Conservation (phyloP, 2,888 invertebrate species). For the Mythimna loreyi region DNA sequence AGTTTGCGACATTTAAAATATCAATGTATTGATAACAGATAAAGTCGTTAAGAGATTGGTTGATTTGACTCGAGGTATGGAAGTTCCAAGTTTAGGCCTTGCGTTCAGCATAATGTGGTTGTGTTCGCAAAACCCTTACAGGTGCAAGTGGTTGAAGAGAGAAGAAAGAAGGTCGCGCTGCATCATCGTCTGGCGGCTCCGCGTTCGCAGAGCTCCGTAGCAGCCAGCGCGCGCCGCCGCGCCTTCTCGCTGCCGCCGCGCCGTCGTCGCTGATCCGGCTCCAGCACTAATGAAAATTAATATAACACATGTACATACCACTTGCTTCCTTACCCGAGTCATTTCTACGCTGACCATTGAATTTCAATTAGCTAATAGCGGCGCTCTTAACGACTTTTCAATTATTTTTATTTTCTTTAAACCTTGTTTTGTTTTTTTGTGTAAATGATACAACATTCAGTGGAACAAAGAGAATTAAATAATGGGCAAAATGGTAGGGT, state of each 20-base stretch:
- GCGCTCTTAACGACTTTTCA: constrained; percentile 84
- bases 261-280: constrained; percentile 60
- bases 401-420: constrained; percentile 65
- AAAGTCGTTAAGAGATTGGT: constrained; percentile 83
- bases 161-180: constrained; percentile 72
- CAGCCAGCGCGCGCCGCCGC: constrained; percentile 64
- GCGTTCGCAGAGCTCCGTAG: constrained; percentile 61
- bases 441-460: constrained; percentile 47
- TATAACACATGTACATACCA: constrained; percentile 74
- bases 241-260: constrained; percentile 57
- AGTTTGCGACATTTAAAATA: constrained; percentile 67
- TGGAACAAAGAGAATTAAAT: constrained; percentile 43
- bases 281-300: constrained; percentile 72
- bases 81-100: constrained; percentile 85
- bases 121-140: constrained; percentile 90
- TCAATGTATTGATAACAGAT: constrained; percentile 65
- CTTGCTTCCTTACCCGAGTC: constrained; percentile 88
- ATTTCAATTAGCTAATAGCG: constrained; percentile 29
- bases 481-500: constrained; percentile 67
- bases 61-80: constrained; percentile 87
- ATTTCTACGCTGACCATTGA: constrained; percentile 70
- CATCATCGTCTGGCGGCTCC: constrained; percentile 63
- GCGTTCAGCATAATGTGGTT: constrained; percentile 90
- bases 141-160: constrained; percentile 85
- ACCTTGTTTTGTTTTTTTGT: constrained; percentile 55